Conservation (phyloP, 2,113 vertebrate genomes). For the Ophthalmolycus amberensis region DNA sequence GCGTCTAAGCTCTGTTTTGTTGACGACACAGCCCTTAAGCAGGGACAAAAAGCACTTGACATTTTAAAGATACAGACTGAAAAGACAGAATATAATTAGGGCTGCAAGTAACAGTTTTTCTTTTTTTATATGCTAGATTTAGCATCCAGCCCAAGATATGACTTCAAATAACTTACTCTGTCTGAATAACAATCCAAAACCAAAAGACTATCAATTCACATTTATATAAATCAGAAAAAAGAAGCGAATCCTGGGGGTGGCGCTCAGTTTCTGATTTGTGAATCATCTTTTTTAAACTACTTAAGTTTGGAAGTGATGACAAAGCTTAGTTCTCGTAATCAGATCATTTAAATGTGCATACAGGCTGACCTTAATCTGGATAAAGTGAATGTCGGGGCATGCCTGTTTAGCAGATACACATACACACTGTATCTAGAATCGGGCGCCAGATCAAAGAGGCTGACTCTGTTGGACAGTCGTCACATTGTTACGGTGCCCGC, state of each 20-base stretch:
- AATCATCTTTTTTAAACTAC: neutral
- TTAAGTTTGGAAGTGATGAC: neutral
- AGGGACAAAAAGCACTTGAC: neutral
- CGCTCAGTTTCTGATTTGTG: neutral
- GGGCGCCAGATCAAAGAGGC: slow-evolving; percentile 23
- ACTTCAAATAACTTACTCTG: neutral
- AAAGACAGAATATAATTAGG: neutral
- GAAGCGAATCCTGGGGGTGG: neutral
- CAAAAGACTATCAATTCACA: neutral
- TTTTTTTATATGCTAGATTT: neutral
- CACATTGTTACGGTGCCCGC: slow-evolving; percentile 7
- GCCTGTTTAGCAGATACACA: neutral
- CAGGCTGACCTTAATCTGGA: neutral
- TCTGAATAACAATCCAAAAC: neutral
- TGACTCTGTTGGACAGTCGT: slow-evolving; percentile 10
- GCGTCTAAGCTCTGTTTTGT: neutral
- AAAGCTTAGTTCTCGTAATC: neutral
- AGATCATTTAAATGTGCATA: neutral
- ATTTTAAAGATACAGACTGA: neutral
- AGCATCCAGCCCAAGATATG: neutral
- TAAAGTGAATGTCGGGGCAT: neutral
- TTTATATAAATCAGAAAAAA: neutral
- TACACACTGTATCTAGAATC: neutral
- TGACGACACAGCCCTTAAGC: neutral
- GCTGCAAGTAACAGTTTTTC: neutral